Evolutionary conservation across 2,888 invertebrate species (phyloP), one percentile per base, ranked within the genome.

Genomic region (Hesperia comma): DNA sequence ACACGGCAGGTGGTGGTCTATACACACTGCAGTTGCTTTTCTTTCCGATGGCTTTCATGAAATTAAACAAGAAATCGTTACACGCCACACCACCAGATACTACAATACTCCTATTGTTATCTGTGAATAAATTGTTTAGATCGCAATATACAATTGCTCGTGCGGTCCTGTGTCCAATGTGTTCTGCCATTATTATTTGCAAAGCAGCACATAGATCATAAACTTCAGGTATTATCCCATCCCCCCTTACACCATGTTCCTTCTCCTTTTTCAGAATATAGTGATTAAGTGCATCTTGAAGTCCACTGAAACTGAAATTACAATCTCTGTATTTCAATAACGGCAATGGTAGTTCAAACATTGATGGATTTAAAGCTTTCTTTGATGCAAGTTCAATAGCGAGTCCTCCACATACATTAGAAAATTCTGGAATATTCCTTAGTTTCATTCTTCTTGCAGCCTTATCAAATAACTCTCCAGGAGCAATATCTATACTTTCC

Each of bases 61-160:
- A 95, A 71, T 94, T 88, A 60, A 95, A 95, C 61, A 99, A 95
- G 79, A 95, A 96, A 84, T 95, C 93, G 85, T 99, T 99, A 80
- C 97, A 97, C n/a, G 99, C 99, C 32, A 98, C 99, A 61, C 99
- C 99, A 14, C 99, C 99, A 41, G 99, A 98, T 2, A 99, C 94
- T 17, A 98, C 97, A 81, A 97, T 85, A 46, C 93, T 94, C 80
- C 90, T 94, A 61, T 90, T 89, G 43, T 93, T 83, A 14, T 80
- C 68, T 55, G 75, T 69, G 7, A 98, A 93, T 1, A 97, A 83
- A 1, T 94, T 85, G 70, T 93, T 91, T 60, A 90, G 82, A 61
- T 94, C 87, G 74, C 95, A 94, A 88, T 94, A 99, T 76, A 95
- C 92, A 78, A 99, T 94, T 0, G 96, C 99, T 77, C 98, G 94